These are phyloP conservation scores for Scomber japonicus DNA, from an alignment of 2,113 vertebrate species.

Conservation along the genomic window DNA sequence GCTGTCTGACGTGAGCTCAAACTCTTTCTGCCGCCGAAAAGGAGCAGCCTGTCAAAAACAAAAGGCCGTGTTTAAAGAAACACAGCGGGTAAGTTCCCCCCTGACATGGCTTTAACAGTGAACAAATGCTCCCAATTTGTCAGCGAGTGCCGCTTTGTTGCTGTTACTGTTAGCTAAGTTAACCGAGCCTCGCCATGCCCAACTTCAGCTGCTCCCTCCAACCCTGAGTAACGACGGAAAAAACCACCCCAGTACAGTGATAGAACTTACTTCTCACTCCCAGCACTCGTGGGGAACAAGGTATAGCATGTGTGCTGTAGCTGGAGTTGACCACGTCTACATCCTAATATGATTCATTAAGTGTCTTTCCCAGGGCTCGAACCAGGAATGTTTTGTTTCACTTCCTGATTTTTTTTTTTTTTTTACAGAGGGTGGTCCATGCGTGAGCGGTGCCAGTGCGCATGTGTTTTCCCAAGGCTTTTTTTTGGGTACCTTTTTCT, in stretches of 20 bases:
- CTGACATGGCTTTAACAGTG: fast-evolving
- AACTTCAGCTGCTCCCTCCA: constrained; percentile 22
- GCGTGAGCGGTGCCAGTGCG: constrained; percentile 56
- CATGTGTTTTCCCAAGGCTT: constrained; percentile 43
- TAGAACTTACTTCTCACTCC: constrained; percentile 70
- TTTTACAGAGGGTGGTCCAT: constrained; percentile 66
- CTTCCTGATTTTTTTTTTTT: constrained; percentile 75
- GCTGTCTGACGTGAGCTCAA: constrained; percentile 35
- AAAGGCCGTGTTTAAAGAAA: background rate
- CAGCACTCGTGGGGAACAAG: constrained; percentile 31
- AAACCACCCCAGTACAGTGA: background rate
- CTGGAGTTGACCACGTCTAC: constrained; percentile 49
- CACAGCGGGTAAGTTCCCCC: background rate
- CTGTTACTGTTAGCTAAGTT: constrained; percentile 50
- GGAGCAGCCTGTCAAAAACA: background rate
- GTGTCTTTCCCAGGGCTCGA: constrained; percentile 40
- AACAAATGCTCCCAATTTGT: background rate
- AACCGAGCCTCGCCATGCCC: constrained; percentile 41
- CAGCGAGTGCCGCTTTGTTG: background rate
- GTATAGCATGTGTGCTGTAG: constrained; percentile 50
- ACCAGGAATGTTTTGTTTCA: constrained; percentile 78
- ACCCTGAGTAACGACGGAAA: background rate
- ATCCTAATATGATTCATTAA: constrained; percentile 60
- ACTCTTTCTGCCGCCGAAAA: constrained; percentile 4
- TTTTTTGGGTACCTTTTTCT: background rate